phyloP scores from a whole-genome alignment of 1,140 invertebrate genomes.

The Pogonus chalceus region DNA sequence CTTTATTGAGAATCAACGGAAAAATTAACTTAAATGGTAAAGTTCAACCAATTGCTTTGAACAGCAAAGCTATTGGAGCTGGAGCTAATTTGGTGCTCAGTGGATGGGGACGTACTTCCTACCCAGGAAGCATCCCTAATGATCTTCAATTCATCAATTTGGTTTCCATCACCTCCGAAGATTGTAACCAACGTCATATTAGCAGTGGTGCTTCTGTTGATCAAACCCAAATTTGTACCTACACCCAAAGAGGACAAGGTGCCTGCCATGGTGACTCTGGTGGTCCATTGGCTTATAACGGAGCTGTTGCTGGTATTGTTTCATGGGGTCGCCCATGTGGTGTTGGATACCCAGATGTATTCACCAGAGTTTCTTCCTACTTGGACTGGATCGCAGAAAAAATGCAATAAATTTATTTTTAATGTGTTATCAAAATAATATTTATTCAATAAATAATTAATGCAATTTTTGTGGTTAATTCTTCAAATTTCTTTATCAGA shows the following conservation, averaged over 20 bases:
- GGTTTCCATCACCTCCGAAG: slow-evolving; percentile 40
- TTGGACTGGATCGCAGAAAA: slow-evolving; percentile 37
- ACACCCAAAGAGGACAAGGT: neutral
- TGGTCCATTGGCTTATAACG: neutral
- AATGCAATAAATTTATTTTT: neutral
- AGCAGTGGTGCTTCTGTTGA: slow-evolving; percentile 21
- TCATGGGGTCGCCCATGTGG: slow-evolving; percentile 41
- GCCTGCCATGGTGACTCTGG: slow-evolving; percentile 12
- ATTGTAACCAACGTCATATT: slow-evolving; percentile 30
- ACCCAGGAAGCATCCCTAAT: slow-evolving; percentile 43
- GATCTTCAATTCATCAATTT: slow-evolving; percentile 44
- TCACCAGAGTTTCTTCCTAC: slow-evolving; percentile 41
- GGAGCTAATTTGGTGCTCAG: slow-evolving; percentile 8
- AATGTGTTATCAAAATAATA: too few species aligned
- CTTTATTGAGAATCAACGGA: slow-evolving; percentile 24
- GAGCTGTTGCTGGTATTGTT: slow-evolving; percentile 9
- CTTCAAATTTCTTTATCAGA: too few species aligned
- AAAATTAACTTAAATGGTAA: slow-evolving; percentile 20
- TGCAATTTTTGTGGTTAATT: too few species aligned
- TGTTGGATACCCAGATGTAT: slow-evolving; percentile 51
- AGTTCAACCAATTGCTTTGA: slow-evolving; percentile 10
- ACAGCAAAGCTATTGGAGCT: slow-evolving; percentile 3
- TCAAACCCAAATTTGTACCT: slow-evolving; percentile 19
- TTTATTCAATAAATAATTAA: too few species aligned
- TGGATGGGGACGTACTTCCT: slow-evolving; percentile 29